Conservation (phyloP, 1,140 invertebrate species). For the Diorhabda carinulata region DNA sequence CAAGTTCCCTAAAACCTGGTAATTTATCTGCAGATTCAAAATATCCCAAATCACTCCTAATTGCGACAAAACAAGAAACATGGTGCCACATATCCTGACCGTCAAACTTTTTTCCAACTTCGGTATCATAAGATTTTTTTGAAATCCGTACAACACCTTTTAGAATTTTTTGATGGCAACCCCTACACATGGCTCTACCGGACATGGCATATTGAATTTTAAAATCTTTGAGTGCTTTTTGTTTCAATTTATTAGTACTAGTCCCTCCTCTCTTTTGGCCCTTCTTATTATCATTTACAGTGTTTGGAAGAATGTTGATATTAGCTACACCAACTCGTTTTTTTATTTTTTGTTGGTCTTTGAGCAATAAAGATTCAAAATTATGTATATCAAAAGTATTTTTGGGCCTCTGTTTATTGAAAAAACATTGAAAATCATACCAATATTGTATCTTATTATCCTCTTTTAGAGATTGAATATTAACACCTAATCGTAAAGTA, state of each 20-base stretch:
- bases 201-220: slow-evolving; percentile 87
- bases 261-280: slow-evolving; percentile 46
- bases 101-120: slow-evolving; percentile 74
- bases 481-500: slow-evolving; percentile 70
- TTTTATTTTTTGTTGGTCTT: slow-evolving; percentile 83
- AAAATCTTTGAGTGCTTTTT: slow-evolving; percentile 62
- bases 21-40: slow-evolving; percentile 65
- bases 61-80: slow-evolving; percentile 83
- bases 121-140: slow-evolving; percentile 82
- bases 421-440: slow-evolving; percentile 90
- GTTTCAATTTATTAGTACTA: slow-evolving; percentile 25
- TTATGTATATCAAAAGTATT: slow-evolving; percentile 75
- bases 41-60: slow-evolving; percentile 71
- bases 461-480: slow-evolving; percentile 73
- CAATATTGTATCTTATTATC: slow-evolving; percentile 88
- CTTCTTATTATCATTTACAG: slow-evolving; percentile 33
- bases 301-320: slow-evolving; percentile 22
- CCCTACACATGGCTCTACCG: slow-evolving; percentile 71
- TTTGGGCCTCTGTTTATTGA: slow-evolving; percentile 72
- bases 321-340: slow-evolving; percentile 61
- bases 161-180: slow-evolving; percentile 81
- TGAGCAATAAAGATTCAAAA: slow-evolving; percentile 77
- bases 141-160: slow-evolving; percentile 76
- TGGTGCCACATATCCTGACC: slow-evolving; percentile 85
- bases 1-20: slow-evolving; percentile 69